Conservation (phyloP, 2,113 vertebrate species). For the Orientallactaga bullata region DNA sequence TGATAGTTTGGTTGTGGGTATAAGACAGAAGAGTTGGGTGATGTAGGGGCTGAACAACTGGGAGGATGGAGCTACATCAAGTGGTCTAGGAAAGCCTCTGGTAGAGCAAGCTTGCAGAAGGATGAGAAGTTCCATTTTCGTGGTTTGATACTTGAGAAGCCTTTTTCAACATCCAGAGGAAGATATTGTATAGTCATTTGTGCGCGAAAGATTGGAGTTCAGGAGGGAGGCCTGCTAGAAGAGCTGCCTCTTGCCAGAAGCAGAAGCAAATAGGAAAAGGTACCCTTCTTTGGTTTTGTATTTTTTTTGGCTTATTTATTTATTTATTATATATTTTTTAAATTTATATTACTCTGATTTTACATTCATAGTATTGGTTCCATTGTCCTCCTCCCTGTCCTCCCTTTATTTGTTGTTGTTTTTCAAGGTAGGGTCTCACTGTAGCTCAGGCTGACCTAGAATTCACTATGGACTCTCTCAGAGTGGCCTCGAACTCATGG, state of each 20-base stretch:
- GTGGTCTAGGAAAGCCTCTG: not conserved
- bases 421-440: too few species aligned
- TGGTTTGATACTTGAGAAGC: not conserved
- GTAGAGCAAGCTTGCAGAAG: not conserved
- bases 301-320: too few species aligned
- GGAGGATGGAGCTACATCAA: not conserved
- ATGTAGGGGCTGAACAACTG: not conserved
- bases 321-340: too few species aligned
- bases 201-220: not conserved
- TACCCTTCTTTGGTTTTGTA: too few species aligned
- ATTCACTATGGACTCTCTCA: too few species aligned
- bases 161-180: not conserved
- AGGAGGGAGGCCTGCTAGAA: not conserved
- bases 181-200: not conserved
- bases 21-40: not conserved
- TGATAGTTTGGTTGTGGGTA: not conserved
- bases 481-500: too few species aligned
- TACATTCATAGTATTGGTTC: too few species aligned
- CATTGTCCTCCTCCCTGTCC: too few species aligned
- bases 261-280: not conserved
- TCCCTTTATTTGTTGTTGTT: too few species aligned
- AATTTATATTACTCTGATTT: too few species aligned
- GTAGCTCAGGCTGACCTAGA: too few species aligned
- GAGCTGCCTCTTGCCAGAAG: not conserved
- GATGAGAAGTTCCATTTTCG: not conserved